Conservation (phyloP, 2,797 vertebrate species). For the Scolopax rusticola region DNA sequence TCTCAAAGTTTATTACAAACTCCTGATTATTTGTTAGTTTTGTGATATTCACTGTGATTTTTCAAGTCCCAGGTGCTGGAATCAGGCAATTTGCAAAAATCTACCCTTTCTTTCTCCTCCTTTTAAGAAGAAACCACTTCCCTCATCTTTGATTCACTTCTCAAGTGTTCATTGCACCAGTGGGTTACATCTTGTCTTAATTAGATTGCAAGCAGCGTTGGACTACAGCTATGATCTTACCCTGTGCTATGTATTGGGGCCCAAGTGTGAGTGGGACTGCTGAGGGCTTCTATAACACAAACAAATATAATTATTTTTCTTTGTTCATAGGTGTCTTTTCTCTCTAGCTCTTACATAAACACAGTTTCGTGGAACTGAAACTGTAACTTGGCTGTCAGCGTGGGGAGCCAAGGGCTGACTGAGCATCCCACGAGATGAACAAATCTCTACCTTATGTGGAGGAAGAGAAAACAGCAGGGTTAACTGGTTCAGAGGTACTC, state of each 20-base stretch:
- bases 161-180: background rate
- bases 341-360: slow-evolving; percentile 53
- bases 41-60: background rate
- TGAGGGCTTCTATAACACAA: background rate
- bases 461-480: slow-evolving; percentile 62
- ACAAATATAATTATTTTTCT: slow-evolving; percentile 52
- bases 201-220: background rate
- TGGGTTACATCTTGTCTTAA: slow-evolving; percentile 16
- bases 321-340: slow-evolving; percentile 62
- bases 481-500: slow-evolving; percentile 35
- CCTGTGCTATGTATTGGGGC: background rate
- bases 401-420: slow-evolving; percentile 35
- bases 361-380: slow-evolving; percentile 10
- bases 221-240: slow-evolving; percentile 6
- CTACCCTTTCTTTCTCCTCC: background rate
- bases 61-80: background rate
- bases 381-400: slow-evolving; percentile 47
- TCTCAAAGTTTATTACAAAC: background rate
- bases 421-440: slow-evolving; percentile 61
- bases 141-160: accelerated
- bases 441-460: slow-evolving; percentile 72
- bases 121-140: background rate
- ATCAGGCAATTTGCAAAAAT: background rate
- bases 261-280: background rate
- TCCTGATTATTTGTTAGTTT: background rate